Conservation (phyloP, 1,140 invertebrate genomes). For the Bombus waltoni region DNA sequence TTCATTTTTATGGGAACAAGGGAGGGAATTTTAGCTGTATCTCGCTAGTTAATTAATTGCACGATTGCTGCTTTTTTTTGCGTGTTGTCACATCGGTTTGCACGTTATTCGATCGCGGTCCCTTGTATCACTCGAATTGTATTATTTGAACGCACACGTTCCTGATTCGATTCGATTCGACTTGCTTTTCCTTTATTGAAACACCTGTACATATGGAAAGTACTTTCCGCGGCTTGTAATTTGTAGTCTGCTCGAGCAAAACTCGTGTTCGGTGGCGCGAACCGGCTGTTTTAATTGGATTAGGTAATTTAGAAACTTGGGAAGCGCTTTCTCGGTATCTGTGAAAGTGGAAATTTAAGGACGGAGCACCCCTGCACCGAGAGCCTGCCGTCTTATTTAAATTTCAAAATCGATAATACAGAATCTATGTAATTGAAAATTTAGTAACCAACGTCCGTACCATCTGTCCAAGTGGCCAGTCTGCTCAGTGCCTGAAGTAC, state of each 20-base stretch:
- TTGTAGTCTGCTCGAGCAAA: neutral
- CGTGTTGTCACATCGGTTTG: neutral
- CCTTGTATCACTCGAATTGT: neutral
- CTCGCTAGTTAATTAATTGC: neutral
- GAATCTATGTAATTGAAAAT: neutral
- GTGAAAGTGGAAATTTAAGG: neutral
- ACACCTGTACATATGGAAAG: neutral
- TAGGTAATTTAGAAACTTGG: neutral
- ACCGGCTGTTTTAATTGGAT: neutral
- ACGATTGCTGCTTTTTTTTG: neutral
- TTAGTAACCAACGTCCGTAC: neutral
- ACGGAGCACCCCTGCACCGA: neutral
- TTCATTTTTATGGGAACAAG: neutral
- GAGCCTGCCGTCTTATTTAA: neutral
- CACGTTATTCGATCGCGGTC: no score
- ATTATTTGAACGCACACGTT: neutral
- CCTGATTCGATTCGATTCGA: no score
- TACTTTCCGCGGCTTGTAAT: neutral
- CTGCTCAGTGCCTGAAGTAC: neutral
- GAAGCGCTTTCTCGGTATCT: neutral
- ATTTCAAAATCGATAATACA: neutral
- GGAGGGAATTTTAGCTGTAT: neutral
- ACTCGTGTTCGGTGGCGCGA: neutral
- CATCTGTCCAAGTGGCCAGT: neutral
- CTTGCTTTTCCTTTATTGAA: neutral